Percentiles rank a stretch among this genome's conserved stretches.
Evolutionary conservation across 2,797 vertebrate species (phyloP).

Genomic region (Knipowitschia caucasica): DNA sequence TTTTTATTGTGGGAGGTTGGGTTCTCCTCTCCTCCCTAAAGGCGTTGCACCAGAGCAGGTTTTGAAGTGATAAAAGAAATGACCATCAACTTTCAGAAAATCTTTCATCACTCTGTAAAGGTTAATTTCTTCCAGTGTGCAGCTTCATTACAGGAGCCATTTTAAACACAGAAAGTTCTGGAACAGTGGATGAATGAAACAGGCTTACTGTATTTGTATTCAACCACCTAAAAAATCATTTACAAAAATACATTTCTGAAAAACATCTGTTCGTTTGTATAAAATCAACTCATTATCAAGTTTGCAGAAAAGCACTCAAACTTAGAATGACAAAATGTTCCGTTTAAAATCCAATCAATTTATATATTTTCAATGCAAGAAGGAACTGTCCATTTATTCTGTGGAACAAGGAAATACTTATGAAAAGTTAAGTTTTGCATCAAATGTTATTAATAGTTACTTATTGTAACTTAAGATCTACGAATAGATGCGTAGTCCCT

Average conservation of each 20-base stretch:
- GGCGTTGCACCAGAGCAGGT: not conserved
- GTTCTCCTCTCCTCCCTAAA: not conserved
- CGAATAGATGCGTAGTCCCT: too few species aligned
- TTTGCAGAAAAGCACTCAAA: conserved; percentile 17
- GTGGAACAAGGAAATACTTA: not conserved
- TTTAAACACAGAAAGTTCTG: not conserved
- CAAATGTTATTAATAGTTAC: too few species aligned
- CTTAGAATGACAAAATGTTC: conserved; percentile 3
- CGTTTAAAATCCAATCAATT: conserved; percentile 1
- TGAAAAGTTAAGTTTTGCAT: not conserved
- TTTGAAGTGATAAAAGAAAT: not conserved
- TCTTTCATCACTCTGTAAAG: not conserved
- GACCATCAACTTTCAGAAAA: not conserved
- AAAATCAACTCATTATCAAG: conserved; percentile 28
- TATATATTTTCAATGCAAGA: not conserved
- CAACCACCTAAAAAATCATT: not conserved
- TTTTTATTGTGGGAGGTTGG: not conserved
- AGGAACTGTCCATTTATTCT: not conserved
- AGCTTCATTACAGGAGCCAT: not conserved
- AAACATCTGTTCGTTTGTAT: conserved; percentile 10
- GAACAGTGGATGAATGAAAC: not conserved
- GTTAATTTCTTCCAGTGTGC: not conserved
- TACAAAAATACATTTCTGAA: conserved; percentile 4
- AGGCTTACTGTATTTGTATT: not conserved
- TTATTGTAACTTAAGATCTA: too few species aligned